Conservation (phyloP, 2,888 invertebrate genomes). For the Cephus rjabovi region DNA sequence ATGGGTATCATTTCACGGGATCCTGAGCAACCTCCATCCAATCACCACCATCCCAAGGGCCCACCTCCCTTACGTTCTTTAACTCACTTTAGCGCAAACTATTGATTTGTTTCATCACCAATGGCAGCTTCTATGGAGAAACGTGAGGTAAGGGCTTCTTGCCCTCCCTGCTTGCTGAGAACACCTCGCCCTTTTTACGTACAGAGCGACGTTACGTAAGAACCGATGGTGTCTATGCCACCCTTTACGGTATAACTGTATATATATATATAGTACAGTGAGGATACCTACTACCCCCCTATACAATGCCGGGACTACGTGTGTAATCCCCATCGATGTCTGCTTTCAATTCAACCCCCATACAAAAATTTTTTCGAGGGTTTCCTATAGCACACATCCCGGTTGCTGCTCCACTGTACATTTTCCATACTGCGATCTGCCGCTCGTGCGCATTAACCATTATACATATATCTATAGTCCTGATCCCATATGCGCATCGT, state of each 20-base stretch:
- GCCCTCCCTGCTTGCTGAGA: constrained; percentile 30
- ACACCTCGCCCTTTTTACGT: constrained; percentile 28
- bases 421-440: not conserved
- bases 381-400: constrained; percentile 18
- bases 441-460: not conserved
- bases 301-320: constrained; percentile 30
- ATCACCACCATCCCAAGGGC: constrained; percentile 28
- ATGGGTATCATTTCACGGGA: constrained; percentile 53
- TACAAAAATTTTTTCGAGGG: constrained; percentile 23
- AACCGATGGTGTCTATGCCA: constrained; percentile 17
- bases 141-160: constrained; percentile 58
- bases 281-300: constrained; percentile 4
- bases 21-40: constrained; percentile 45
- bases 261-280: constrained; percentile 4
- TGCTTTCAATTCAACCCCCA: constrained; percentile 40
- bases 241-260: not conserved
- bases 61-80: constrained; percentile 24
- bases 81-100: constrained; percentile 43
- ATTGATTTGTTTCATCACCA: constrained; percentile 60
- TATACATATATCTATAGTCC: not conserved
- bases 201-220: constrained; percentile 12
- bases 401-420: not conserved
- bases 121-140: constrained; percentile 33
- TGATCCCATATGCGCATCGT: not conserved
- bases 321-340: constrained; percentile 46